phyloP scores from a whole-genome alignment of 2,888 invertebrate genomes.

The Trichopoda pennipes region DNA sequence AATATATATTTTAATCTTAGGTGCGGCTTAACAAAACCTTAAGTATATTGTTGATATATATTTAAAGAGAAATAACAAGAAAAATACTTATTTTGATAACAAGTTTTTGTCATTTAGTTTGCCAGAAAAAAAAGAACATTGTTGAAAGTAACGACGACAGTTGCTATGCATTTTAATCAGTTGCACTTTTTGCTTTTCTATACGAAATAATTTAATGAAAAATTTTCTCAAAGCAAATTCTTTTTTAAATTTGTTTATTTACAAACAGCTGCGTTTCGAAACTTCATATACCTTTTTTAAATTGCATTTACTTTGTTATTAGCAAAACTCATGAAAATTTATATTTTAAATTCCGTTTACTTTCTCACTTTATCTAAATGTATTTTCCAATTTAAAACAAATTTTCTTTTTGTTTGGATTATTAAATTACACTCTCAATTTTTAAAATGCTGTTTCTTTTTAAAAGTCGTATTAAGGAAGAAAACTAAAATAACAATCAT shows the following conservation, averaged over 20 bases:
- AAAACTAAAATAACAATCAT: conserved; percentile 10
- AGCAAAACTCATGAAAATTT: background rate
- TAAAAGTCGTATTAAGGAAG: conserved; percentile 19
- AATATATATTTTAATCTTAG: no score
- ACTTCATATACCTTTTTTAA: background rate
- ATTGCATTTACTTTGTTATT: conserved; percentile 1
- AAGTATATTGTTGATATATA: no score
- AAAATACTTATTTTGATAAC: no score
- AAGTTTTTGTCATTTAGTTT: no score
- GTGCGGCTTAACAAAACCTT: no score
- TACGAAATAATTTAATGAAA: no score
- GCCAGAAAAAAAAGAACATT: no score
- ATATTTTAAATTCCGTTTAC: background rate
- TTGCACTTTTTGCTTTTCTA: no score
- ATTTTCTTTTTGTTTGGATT: conserved; percentile 20
- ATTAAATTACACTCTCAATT: conserved; percentile 35
- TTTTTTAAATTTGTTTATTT: background rate
- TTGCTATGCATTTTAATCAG: no score
- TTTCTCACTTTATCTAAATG: conserved; percentile 1
- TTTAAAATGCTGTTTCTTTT: conserved; percentile 23
- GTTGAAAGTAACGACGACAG: no score
- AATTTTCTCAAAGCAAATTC: no score
- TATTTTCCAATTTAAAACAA: conserved; percentile 11
- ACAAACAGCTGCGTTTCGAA: background rate
- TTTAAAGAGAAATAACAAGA: no score